Evolutionary conservation across 2,113 vertebrate species (phyloP).

Genomic region (Sphyrna mokarran): DNA sequence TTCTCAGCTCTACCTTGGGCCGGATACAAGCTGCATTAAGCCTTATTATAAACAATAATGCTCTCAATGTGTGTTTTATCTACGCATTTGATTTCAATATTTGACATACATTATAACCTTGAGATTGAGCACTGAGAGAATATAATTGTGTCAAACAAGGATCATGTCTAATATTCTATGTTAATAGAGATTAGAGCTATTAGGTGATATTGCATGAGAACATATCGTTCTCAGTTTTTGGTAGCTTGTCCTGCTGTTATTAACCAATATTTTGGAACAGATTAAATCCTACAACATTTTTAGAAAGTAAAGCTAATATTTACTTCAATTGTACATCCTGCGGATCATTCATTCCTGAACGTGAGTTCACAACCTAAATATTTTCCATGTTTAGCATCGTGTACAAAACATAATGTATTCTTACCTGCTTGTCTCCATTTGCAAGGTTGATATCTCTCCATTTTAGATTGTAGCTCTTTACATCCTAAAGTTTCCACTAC

Average conservation of each 20-base stretch:
- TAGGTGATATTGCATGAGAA: not conserved
- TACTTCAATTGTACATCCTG: not conserved
- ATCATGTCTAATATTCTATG: not conserved
- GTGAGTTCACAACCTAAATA: not conserved
- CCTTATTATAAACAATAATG: not conserved
- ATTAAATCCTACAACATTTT: not conserved
- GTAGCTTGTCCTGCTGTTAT: not conserved
- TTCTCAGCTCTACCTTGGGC: not conserved
- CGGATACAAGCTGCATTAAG: not conserved
- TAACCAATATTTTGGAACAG: not conserved
- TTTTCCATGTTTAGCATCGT: not conserved
- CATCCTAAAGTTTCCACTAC: constrained; percentile 7
- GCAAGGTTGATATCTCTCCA: not conserved
- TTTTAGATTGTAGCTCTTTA: constrained; percentile 15
- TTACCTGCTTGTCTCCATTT: not conserved
- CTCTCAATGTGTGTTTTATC: not conserved
- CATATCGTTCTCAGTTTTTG: not conserved
- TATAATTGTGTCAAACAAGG: not conserved
- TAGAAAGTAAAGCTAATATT: not conserved
- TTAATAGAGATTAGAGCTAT: not conserved
- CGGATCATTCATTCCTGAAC: not conserved
- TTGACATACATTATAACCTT: not conserved
- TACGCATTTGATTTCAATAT: not conserved
- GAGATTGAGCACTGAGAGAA: not conserved
- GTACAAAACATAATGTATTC: not conserved